Base-by-base conservation (phyloP, 2,797 vertebrate genomes). In the Linurgus olivaceus region DNA sequence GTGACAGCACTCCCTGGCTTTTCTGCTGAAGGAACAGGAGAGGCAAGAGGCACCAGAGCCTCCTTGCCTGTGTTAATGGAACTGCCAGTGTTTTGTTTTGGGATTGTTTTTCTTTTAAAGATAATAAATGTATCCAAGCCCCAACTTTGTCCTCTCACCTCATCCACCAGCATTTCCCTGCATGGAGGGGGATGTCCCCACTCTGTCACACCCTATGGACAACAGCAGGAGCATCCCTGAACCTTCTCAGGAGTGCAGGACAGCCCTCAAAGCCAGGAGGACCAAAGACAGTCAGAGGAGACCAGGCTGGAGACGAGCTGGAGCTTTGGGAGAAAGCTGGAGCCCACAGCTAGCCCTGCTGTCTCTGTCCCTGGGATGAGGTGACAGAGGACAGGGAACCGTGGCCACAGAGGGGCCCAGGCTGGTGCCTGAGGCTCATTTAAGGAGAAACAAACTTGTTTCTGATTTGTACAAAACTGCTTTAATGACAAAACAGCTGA, bases 401-500 rank as follows among this genome's bases (percentile, higher is more conserved):
- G 28, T 40, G 47, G 33, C 21, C 29, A 16, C 5, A 2, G 7
- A 83, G 11, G 7, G 23, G 17, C 52, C 57, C 4, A 2, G 19
- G 7, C 6, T 7, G 6, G 51, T 4, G 4, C 1, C 28, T 0
- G 0, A 54, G 12, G 58, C 24, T 59, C 3, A 0, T 21, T 54
- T 2, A n/a, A 91, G 25, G 65, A 92, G 33, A 35, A 63, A 33
- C 4, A 3, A 59, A 26, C 33, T 45, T 5, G 6, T 13, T 68
- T 16, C 73, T 10, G 33, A 67, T 66, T 77, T 3, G 51, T 96
- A 96, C 92, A 95, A 96, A 96, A 96, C 58, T 79, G 86, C 76
- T 96, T 96, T 96, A 96, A 95, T 96, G 90, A 52, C 88, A 63
- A 31, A 78, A 83, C n/a, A 78, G 85, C 66, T 37, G 48, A 21